phyloP scores from a whole-genome alignment of 2,888 invertebrate genomes.

The Eudemis profundana region DNA sequence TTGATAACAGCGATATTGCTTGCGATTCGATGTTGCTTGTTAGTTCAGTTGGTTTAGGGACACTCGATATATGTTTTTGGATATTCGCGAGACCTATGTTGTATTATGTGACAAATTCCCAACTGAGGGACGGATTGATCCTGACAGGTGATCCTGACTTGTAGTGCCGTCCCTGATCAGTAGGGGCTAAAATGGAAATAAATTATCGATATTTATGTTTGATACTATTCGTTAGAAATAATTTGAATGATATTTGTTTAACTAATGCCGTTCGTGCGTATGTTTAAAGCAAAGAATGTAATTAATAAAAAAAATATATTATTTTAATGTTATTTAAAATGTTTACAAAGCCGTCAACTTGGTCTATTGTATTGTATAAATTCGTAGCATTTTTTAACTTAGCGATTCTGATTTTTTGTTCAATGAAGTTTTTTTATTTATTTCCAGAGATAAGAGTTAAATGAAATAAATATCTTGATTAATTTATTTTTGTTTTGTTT shows the following conservation, averaged over 20 bases:
- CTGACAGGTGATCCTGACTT: too few relatives aligned
- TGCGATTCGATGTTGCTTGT: too few relatives aligned
- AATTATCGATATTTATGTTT: slow-evolving; percentile 15
- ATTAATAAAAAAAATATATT: slow-evolving; percentile 39
- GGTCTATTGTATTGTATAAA: slow-evolving; percentile 57
- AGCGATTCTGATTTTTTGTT: slow-evolving; percentile 66
- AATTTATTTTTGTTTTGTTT: slow-evolving; percentile 59
- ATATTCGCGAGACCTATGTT: too few relatives aligned
- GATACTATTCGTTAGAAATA: slow-evolving; percentile 21
- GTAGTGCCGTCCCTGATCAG: slow-evolving; percentile 7
- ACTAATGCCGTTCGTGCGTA: slow-evolving; percentile 25
- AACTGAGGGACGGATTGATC: too few relatives aligned
- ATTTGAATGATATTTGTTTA: slow-evolving; percentile 21
- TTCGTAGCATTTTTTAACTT: slow-evolving; percentile 61
- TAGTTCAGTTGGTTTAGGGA: too few relatives aligned
- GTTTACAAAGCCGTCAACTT: slow-evolving; percentile 38
- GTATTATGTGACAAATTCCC: too few relatives aligned
- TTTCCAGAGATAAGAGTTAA: slow-evolving; percentile 62
- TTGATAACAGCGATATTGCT: too few relatives aligned
- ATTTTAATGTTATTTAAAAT: slow-evolving; percentile 43
- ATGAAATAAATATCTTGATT: slow-evolving; percentile 72
- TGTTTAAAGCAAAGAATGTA: slow-evolving; percentile 33
- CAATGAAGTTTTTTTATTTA: slow-evolving; percentile 71
- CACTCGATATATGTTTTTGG: too few relatives aligned
- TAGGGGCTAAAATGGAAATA: slow-evolving; percentile 12